Evolutionary conservation across 2,797 vertebrate genomes (phyloP), one percentile per base, ranked within the genome.

Genomic region (Hyperoplus lanceolatus): DNA sequence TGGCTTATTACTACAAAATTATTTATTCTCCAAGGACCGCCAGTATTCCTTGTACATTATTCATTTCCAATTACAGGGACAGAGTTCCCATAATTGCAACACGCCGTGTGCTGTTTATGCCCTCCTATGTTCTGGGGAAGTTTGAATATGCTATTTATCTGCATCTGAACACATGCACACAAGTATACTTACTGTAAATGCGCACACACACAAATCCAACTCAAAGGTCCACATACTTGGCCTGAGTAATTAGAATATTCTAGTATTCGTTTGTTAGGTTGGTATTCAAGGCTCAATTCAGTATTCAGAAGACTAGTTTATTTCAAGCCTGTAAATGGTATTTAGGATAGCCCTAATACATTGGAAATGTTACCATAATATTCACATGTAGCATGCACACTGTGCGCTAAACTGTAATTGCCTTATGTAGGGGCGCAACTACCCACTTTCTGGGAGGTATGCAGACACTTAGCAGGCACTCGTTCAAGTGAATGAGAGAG

Each of bases 31-130:
- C 1, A 42, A 69, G 73, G 59, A 66, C 42, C 3, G 29, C 54
- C 14, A 64, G 66, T 56, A 13, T 62, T 54, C 18, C 48, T 75
- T 66, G 64, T 78, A 48, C 65, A 85, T 81, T 77, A 84, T 84
- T 82, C 49, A 84, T 70, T 41, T 21, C 49, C 65, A 87, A 71
- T 75, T 81, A 85, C 43, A 21, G 46, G 62, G 69, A 72, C 56
- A 68, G 18, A 56, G 69, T 65, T 50, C 42, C 51, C 43, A 42
- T 78, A 73, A 80, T 77, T 79, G 60, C 8, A 8, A 36, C 75
- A 63, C 8, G 15, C 58, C 68, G 58, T 48, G 68, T 39, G 36
- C 29, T 71, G 49, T 71, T 77, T 58, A 45, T 48, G 11, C 54
- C 41, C 53, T 45, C 10, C 8, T 72, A 55, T 46, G 51, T 79